These are phyloP conservation scores for Araneus ventricosus DNA, from an alignment of 1,140 invertebrate genomes.

Conservation along the genomic window DNA sequence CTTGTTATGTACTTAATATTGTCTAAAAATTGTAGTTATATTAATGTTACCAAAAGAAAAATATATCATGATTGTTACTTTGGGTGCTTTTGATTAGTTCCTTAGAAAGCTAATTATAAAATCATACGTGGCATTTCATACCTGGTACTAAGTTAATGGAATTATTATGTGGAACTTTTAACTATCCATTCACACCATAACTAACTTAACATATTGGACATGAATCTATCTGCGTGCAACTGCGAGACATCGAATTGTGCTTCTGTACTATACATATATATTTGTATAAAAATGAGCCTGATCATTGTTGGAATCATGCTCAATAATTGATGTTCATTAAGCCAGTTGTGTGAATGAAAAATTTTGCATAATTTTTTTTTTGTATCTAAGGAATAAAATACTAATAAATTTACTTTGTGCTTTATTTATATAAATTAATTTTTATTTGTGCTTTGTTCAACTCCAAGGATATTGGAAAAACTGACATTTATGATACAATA, in stretches of 20 bases:
- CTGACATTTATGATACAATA: too few relatives aligned
- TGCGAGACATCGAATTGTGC: constrained; percentile 34
- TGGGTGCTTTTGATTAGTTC: background rate
- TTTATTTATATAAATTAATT: too few relatives aligned
- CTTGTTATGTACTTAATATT: constrained; percentile 6
- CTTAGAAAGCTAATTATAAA: background rate
- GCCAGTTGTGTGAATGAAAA: constrained; percentile 22
- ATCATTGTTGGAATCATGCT: background rate
- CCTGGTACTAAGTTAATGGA: background rate
- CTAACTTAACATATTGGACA: background rate
- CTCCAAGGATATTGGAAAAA: too few relatives aligned
- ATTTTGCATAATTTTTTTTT: background rate
- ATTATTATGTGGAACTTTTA: background rate
- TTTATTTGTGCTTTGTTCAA: too few relatives aligned
- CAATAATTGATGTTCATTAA: background rate
- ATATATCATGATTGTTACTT: too few relatives aligned
- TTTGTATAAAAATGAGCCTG: background rate
- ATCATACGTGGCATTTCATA: background rate
- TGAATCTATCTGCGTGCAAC: background rate
- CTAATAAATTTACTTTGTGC: too few relatives aligned
- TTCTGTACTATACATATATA: constrained; percentile 40
- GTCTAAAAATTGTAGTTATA: too few relatives aligned
- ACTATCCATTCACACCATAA: background rate
- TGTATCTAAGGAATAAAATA: background rate
- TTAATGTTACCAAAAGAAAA: too few relatives aligned